These are phyloP conservation scores for Microchirus variegatus DNA, from an alignment of 2,797 vertebrate genomes.

Conservation along the genomic window DNA sequence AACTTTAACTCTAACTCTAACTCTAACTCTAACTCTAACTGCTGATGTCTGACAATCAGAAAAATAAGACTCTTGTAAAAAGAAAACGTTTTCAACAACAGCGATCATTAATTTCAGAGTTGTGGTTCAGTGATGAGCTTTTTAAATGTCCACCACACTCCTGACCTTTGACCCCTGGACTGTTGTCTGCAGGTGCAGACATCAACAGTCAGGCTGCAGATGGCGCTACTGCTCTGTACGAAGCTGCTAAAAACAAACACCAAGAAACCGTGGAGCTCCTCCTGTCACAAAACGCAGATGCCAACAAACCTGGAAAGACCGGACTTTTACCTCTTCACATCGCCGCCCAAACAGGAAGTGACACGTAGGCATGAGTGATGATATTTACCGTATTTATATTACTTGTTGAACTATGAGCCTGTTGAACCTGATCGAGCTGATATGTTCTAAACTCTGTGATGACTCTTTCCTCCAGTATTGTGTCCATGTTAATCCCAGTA, in stretches of 20 bases:
- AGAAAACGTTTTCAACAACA: too few species aligned
- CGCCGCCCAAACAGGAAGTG: conserved; percentile 86
- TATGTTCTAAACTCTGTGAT: conserved; percentile 11
- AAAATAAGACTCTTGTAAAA: too few species aligned
- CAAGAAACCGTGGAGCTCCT: conserved; percentile 85
- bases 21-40: too few species aligned
- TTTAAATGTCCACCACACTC: background rate
- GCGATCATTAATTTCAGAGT: too few species aligned
- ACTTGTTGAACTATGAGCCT: background rate
- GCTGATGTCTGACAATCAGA: too few species aligned
- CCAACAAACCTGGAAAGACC: conserved; percentile 89
- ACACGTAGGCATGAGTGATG: conserved; percentile 72
- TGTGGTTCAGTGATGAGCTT: too few species aligned
- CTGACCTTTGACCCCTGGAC: background rate
- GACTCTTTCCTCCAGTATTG: conserved; percentile 79
- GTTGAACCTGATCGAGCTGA: background rate
- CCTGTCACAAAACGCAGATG: conserved; percentile 88
- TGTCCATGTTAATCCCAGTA: conserved; percentile 87
- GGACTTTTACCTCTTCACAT: conserved; percentile 91
- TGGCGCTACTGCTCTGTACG: conserved; percentile 89
- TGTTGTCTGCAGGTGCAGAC: conserved; percentile 84
- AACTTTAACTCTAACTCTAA: too few species aligned
- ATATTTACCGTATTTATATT: background rate
- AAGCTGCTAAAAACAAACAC: conserved; percentile 92
- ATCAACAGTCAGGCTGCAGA: conserved; percentile 92